Base-by-base conservation (phyloP, 2,797 vertebrate species). In the Rhodeus uyekii region DNA sequence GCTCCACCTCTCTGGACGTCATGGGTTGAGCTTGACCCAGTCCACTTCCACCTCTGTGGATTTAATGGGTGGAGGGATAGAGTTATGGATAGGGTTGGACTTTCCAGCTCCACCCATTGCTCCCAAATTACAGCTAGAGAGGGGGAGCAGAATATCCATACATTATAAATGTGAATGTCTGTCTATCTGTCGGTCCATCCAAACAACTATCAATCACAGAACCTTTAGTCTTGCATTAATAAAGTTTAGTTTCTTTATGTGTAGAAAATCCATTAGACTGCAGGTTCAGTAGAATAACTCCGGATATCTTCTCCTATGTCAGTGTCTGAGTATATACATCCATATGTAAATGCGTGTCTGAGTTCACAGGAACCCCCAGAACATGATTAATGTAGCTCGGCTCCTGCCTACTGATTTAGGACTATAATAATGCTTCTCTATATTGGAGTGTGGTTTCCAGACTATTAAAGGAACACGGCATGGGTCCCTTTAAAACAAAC, bases 381-480 rank as follows among this genome's bases (percentile, higher is more conserved):
- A 91, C 89, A 93, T 95, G 94, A 95, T 94, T 92, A 94, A 95
- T 95, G 88, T 90, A 89, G 88, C 87, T 77, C 8, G 83, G 89
- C 90, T 68, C 46, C 90, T 92, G 91, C 87, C 90, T 91, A 91
- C 93, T 95, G 93, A 95, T 95, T 95, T 94, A 95, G 90, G 91
- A 92, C 91, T 91, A 93, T 94, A 94, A 94, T 94, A 94, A 94
- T 94, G 91, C 90, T 90, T 92, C 92, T 90, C 89, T 63, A 92
- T 92, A 93, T 93, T 93, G 93, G 92, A 87, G 89, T 92, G 91
- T 90, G 92, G 90, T 92, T 93, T 93, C 90, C 88, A 90, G 91
- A 86, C 92, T 92, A 95, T 95, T 95, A 94, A 94, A 94, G 93
- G 88, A 92, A 89, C 90, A 93, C 87, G 85, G 88, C 87, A 90